Evolutionary conservation across 2,113 vertebrate genomes (phyloP).

Genomic region (Mustela lutreola): DNA sequence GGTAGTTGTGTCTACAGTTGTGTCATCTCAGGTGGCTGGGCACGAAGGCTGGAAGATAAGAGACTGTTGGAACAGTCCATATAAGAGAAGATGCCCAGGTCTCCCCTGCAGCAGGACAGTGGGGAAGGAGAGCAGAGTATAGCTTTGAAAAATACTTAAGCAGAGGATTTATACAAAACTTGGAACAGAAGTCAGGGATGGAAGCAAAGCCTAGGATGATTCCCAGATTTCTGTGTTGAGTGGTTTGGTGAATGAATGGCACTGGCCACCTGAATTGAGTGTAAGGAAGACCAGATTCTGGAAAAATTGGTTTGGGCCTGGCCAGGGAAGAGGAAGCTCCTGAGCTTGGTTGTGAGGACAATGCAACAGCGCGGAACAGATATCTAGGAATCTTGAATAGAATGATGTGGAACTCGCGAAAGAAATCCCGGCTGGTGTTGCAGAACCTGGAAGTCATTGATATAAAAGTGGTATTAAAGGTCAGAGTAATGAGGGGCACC

Average conservation of each 20-base stretch:
- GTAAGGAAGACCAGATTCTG: neutral
- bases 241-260: neutral
- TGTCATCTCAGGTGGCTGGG: neutral
- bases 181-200: neutral
- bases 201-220: constrained; percentile 11
- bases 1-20: neutral
- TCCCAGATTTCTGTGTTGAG: neutral
- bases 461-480: neutral
- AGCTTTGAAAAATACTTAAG: constrained; percentile 23
- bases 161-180: neutral
- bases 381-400: neutral
- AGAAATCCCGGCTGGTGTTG: neutral
- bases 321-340: neutral
- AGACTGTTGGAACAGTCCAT: neutral
- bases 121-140: neutral
- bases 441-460: neutral
- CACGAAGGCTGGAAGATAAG: neutral
- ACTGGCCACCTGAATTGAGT: neutral
- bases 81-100: neutral
- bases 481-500: neutral
- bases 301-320: neutral
- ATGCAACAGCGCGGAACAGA: neutral
- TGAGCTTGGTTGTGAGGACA: neutral
- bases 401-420: neutral
- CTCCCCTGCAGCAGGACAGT: neutral